A percentile compares a stretch with the other conserved stretches of the same genome.
Evolutionary conservation across 2,113 vertebrate species (phyloP).

Genomic region (Calidris pugnax): DNA sequence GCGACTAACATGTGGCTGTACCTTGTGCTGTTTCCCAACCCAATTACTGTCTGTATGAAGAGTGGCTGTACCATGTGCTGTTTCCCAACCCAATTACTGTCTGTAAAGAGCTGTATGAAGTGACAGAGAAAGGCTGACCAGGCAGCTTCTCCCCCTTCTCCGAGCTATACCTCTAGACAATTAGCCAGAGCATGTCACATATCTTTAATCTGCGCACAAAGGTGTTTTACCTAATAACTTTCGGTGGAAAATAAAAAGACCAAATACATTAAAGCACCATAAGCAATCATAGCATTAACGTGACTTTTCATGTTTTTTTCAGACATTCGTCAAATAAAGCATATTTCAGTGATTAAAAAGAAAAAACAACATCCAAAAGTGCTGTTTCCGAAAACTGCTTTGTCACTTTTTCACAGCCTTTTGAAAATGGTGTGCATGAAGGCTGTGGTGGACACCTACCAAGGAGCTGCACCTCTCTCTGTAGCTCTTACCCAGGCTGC

Average conservation of each 20-base stretch:
- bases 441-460: background rate
- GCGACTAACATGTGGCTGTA: background rate
- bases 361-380: background rate
- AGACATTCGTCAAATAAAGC: background rate
- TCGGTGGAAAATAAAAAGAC: background rate
- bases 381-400: background rate
- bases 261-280: background rate
- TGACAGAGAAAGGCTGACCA: background rate
- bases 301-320: background rate
- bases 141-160: background rate
- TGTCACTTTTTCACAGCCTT: background rate
- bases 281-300: background rate
- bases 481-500: background rate
- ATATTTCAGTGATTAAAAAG: background rate
- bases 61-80: background rate
- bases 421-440: background rate
- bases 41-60: background rate
- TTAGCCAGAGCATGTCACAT: background rate
- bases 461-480: background rate
- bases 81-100: background rate
- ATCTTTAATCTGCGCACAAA: background rate
- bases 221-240: background rate
- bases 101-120: background rate
- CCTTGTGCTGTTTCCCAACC: background rate
- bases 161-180: background rate